Evolutionary conservation across 2,888 invertebrate genomes (phyloP).

Genomic region (Sarcophaga variegata): DNA sequence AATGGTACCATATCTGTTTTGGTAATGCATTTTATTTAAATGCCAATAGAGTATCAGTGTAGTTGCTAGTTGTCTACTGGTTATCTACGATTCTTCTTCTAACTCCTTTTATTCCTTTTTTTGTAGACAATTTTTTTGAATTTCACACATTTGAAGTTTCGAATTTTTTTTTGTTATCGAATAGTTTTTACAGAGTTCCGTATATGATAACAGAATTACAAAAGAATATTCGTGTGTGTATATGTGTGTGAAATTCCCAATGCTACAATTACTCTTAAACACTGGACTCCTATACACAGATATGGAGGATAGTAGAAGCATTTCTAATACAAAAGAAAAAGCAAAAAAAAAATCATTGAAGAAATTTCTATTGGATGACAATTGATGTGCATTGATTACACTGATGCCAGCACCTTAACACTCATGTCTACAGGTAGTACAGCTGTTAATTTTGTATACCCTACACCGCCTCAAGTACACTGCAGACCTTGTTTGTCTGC

Average conservation of each 20-base stretch:
- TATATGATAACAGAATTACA: conserved; percentile 23
- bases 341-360: conserved; percentile 13
- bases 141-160: neutral
- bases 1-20: too few species aligned
- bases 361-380: conserved; percentile 26
- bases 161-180: neutral
- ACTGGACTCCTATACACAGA: conserved; percentile 16
- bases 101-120: too few species aligned
- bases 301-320: neutral
- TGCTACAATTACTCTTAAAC: neutral
- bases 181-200: neutral
- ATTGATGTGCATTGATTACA: conserved; percentile 34
- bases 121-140: too few species aligned
- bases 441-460: neutral
- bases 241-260: neutral
- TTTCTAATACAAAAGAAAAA: neutral
- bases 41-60: too few species aligned
- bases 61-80: too few species aligned
- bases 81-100: too few species aligned
- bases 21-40: too few species aligned
- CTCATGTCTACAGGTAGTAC: too few species aligned
- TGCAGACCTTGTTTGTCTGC: too few species aligned
- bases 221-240: neutral
- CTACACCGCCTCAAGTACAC: too few species aligned
- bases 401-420: neutral